Conservation (phyloP, 2,888 invertebrate genomes). For the Mythimna lalbum region DNA sequence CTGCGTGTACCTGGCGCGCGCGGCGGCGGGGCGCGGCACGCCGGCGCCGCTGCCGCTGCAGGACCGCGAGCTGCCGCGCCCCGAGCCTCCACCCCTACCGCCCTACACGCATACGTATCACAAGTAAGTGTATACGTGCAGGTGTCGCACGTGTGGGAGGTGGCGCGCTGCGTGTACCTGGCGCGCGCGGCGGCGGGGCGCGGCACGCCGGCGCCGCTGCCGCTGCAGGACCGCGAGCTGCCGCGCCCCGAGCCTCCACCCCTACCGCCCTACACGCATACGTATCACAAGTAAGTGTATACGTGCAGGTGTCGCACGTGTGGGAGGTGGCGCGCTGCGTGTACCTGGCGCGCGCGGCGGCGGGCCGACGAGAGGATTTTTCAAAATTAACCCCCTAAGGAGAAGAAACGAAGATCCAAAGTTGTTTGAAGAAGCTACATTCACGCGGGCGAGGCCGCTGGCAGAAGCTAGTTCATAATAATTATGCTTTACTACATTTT, state of each 20-base stretch:
- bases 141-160: conserved; percentile 86
- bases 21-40: conserved; percentile 65
- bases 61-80: conserved; percentile 57
- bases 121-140: conserved; percentile 48
- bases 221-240: conserved; percentile 53
- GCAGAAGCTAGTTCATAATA: no score
- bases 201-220: conserved; percentile 69
- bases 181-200: conserved; percentile 68
- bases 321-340: conserved; percentile 82
- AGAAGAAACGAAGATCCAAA: no score
- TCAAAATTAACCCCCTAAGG: no score
- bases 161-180: conserved; percentile 77
- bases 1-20: conserved; percentile 74
- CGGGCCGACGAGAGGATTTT: no score
- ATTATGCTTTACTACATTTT: no score
- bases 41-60: conserved; percentile 68
- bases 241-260: conserved; percentile 63
- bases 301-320: conserved; percentile 81
- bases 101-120: conserved; percentile 57
- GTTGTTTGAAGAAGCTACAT: no score
- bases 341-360: conserved; percentile 74
- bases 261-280: conserved; percentile 61
- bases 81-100: conserved; percentile 62
- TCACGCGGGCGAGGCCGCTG: no score
- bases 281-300: conserved; percentile 32